Conservation (phyloP, 2,113 vertebrate species). For the Dermatemys mawii region DNA sequence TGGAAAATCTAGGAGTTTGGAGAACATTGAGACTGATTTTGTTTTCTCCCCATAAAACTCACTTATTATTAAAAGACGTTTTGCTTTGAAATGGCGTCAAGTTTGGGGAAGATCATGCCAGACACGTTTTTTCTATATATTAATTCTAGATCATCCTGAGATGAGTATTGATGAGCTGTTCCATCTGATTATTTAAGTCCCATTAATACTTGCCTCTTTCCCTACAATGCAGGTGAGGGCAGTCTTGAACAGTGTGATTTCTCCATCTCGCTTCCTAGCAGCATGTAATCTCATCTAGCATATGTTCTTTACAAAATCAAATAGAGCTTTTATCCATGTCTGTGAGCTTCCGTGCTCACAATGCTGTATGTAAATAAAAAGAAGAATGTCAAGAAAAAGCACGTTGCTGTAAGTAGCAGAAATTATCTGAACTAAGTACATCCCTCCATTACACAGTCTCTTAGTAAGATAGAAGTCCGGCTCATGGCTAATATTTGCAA, state of each 20-base stretch:
- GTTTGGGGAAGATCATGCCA: neutral
- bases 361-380: constrained; percentile 45
- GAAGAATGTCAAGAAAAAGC: constrained; percentile 27
- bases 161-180: neutral
- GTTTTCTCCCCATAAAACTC: accelerated
- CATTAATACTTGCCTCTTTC: constrained; percentile 55
- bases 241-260: constrained; percentile 70
- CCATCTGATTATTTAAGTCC: neutral
- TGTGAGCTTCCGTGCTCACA: constrained; percentile 1
- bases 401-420: constrained; percentile 22
- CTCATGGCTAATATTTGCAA: neutral
- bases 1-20: accelerated
- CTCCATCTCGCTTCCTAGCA: constrained; percentile 30
- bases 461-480: neutral
- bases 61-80: accelerated
- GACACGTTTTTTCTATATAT: accelerated
- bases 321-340: constrained; percentile 16
- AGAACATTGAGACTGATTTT: accelerated
- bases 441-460: neutral
- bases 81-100: neutral
- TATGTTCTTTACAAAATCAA: neutral
- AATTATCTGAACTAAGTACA: neutral
- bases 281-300: constrained; percentile 15
- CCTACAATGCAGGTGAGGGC: constrained; percentile 48
- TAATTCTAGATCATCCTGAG: neutral